These are phyloP conservation scores for Catalaphyllia jardinei DNA, from an alignment of 64 coral and sea anemone species.

Conservation along the genomic window DNA sequence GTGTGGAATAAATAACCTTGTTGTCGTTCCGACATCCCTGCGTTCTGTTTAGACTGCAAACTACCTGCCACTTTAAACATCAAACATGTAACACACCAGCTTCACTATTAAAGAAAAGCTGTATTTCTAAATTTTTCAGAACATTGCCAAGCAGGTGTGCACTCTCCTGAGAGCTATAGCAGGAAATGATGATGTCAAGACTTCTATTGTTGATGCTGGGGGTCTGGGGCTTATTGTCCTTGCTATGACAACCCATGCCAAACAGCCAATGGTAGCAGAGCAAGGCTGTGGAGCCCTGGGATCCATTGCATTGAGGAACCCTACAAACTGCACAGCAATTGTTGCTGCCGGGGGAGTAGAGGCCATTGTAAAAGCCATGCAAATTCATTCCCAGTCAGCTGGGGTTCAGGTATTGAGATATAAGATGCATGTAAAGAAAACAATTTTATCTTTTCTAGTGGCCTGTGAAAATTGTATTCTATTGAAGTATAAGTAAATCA, in stretches of 20 bases:
- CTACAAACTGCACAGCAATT: conserved; percentile 74
- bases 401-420: conserved; percentile 72
- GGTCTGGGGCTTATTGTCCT: conserved; percentile 77
- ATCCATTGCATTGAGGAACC: conserved; percentile 81
- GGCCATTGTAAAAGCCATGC: conserved; percentile 82
- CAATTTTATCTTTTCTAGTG: neutral
- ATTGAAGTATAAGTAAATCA: too few relatives aligned
- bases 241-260: conserved; percentile 81
- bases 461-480: too few relatives aligned
- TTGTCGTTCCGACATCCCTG: too few relatives aligned
- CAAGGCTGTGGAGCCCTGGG: conserved; percentile 84
- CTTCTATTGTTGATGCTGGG: conserved; percentile 69
- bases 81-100: too few relatives aligned
- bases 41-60: too few relatives aligned
- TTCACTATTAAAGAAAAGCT: neutral
- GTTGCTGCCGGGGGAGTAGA: conserved; percentile 71
- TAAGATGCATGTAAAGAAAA: neutral
- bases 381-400: conserved; percentile 58
- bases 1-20: too few relatives aligned
- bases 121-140: conserved; percentile 48
- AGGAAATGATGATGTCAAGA: conserved; percentile 94
- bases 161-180: conserved; percentile 75
- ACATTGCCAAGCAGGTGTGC: conserved; percentile 84
- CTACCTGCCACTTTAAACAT: too few relatives aligned
- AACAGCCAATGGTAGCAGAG: conserved; percentile 78